Percentiles rank a stretch among this genome's conserved stretches.
phyloP scores from a whole-genome alignment of 2,888 invertebrate genomes.

The Cryptocheilus praepositus region DNA sequence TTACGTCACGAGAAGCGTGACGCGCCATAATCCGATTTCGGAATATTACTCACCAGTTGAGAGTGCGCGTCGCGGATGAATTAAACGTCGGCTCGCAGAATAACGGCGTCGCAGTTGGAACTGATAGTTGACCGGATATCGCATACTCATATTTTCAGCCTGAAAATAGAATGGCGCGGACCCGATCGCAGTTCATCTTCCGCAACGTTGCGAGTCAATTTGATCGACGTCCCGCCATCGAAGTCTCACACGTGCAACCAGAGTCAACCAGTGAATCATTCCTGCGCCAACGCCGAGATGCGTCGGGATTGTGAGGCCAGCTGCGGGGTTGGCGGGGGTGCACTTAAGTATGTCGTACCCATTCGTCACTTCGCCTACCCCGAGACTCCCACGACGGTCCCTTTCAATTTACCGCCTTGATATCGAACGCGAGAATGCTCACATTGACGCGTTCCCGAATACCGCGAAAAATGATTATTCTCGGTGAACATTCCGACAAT shows the following conservation, averaged over 20 bases:
- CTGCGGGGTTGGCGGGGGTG: conserved; percentile 78
- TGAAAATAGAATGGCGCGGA: conserved; percentile 74
- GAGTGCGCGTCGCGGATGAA: too few species aligned
- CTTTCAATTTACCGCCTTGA: not conserved
- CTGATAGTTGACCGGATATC: too few species aligned
- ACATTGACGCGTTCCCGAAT: too few species aligned
- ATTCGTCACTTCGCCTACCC: not conserved
- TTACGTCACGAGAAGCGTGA: too few species aligned
- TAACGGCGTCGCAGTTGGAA: too few species aligned
- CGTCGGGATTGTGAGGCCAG: conserved; percentile 75
- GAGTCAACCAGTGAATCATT: conserved; percentile 59
- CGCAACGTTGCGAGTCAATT: conserved; percentile 61
- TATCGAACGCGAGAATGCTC: not conserved
- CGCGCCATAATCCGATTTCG: too few species aligned
- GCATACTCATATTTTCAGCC: conserved; percentile 54
- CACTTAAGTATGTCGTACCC: conserved; percentile 51
- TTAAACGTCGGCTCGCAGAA: too few species aligned
- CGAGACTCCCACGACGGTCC: not conserved
- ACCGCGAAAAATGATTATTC: too few species aligned
- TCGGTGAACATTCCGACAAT: too few species aligned
- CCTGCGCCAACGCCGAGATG: conserved; percentile 77
- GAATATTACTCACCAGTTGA: too few species aligned
- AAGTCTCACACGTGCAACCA: conserved; percentile 62
- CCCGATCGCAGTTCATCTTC: conserved; percentile 51
- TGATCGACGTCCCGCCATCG: conserved; percentile 64